Evolutionary conservation across 1,140 invertebrate genomes (phyloP), one percentile per base, ranked within the genome.

Genomic region (Temnothorax nylanderi): DNA sequence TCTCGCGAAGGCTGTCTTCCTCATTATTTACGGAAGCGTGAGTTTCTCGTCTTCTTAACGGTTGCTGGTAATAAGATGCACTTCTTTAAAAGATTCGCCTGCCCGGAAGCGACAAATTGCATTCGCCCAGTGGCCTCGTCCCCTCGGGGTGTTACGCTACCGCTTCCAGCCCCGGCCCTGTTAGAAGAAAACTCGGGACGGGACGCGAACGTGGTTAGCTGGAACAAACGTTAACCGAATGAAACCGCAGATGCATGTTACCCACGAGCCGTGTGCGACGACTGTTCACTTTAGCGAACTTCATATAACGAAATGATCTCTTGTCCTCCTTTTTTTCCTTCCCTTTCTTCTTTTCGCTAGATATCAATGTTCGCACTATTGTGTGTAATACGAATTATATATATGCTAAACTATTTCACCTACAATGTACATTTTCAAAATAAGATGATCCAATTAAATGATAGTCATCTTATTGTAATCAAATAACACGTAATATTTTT

Each of bases 1-100:
- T 5, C 85, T 41, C 32, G 58, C 58, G 56, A 41, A 18, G 65
- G 47, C 74, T 75, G 78, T 32, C 65, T 85, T 51, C 62, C 75
- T 91, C 90, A 89, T 91, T 91, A 91, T 90, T 90, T 87, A 91
- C 87, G 89, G 89, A 67, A 81, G 87, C 89, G 85, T 67, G 90
- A 88, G 85, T 86, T 82, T 77, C 88, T 91, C 85, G 85, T 89
- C 89, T 90, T 64, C 71, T 77, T 71, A 80, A 88, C 44, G 72
- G 74, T 76, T 75, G 51, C 60, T 75, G 49, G 87, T 91, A 91
- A 91, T 91, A 91, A 91, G 89, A 91, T 89, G 89, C 89, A 75
- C 90, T 91, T 89, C 85, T 91, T 90, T 89, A 90, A 89, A 91
- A 82, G 87, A 90, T 86, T 76, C 81, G 85, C 51, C 84, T 85